Evolutionary conservation across 2,888 invertebrate species (phyloP).

Genomic region (Ischnus inquisitorius): DNA sequence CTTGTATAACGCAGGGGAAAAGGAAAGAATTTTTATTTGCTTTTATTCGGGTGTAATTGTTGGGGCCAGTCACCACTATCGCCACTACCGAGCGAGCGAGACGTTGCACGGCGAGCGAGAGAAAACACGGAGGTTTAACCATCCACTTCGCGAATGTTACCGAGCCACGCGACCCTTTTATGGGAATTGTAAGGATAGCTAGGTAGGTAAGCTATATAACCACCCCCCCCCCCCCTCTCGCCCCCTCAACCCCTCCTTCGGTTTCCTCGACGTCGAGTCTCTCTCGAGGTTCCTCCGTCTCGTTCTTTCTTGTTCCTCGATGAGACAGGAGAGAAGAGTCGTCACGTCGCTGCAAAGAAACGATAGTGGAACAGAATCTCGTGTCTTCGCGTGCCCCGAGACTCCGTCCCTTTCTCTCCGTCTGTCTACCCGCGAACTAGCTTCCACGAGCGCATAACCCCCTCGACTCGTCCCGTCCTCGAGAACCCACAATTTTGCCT

Average conservation of each 20-base stretch:
- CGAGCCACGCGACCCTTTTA: conserved; percentile 83
- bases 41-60: conserved; percentile 84
- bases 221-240: not conserved
- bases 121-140: conserved; percentile 75
- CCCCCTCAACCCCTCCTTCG: conserved; percentile 28
- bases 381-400: conserved; percentile 59
- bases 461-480: conserved; percentile 54
- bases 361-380: conserved; percentile 53
- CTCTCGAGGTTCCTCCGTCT: conserved; percentile 35
- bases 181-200: conserved; percentile 70
- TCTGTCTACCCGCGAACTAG: conserved; percentile 1
- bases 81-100: conserved; percentile 79
- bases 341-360: conserved; percentile 62
- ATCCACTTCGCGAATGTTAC: conserved; percentile 83
- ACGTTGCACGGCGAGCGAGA: conserved; percentile 32
- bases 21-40: conserved; percentile 78
- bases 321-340: conserved; percentile 61
- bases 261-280: conserved; percentile 26
- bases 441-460: conserved; percentile 14
- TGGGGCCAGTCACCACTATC: conserved; percentile 85
- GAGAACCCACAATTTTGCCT: conserved; percentile 65
- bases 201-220: conserved; percentile 17
- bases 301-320: conserved; percentile 60
- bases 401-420: not conserved
- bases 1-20: conserved; percentile 3